Conservation (phyloP, 2,888 invertebrate species). For the Eupsilia transversa region DNA sequence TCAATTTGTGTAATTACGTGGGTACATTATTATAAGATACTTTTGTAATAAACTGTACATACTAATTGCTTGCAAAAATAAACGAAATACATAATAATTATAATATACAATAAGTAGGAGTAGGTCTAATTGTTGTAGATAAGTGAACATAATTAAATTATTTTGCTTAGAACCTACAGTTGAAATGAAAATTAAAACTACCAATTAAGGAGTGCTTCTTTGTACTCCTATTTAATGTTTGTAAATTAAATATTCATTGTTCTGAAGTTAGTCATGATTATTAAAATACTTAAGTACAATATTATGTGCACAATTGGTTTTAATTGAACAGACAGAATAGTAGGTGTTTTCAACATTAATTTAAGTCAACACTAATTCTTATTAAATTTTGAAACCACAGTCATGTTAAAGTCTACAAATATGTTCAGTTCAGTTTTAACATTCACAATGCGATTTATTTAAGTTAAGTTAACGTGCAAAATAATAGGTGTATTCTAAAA, state of each 20-base stretch:
- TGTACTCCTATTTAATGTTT: conserved; percentile 2
- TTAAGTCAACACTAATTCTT: not conserved
- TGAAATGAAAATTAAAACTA: conserved; percentile 21
- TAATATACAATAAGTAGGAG: too few relatives aligned
- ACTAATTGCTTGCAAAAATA: not conserved
- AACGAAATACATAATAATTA: not conserved
- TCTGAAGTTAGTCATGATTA: not conserved
- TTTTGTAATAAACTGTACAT: not conserved
- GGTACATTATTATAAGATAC: not conserved
- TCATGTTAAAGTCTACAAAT: not conserved
- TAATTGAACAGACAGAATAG: not conserved
- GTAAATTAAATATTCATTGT: conserved; percentile 18
- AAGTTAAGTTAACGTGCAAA: not conserved
- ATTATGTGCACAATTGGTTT: not conserved
- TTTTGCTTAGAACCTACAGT: not conserved
- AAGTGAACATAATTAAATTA: conserved; percentile 5
- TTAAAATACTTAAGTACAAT: not conserved
- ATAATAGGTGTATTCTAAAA: not conserved
- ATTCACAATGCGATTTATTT: not conserved
- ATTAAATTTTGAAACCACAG: not conserved
- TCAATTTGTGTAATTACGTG: not conserved
- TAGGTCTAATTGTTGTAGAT: not conserved
- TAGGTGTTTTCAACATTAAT: not conserved
- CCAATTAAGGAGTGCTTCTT: conserved; percentile 15
- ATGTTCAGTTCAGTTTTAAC: not conserved